Base-by-base conservation (phyloP, 2,888 invertebrate genomes). In the Chloroclystis v-ata region DNA sequence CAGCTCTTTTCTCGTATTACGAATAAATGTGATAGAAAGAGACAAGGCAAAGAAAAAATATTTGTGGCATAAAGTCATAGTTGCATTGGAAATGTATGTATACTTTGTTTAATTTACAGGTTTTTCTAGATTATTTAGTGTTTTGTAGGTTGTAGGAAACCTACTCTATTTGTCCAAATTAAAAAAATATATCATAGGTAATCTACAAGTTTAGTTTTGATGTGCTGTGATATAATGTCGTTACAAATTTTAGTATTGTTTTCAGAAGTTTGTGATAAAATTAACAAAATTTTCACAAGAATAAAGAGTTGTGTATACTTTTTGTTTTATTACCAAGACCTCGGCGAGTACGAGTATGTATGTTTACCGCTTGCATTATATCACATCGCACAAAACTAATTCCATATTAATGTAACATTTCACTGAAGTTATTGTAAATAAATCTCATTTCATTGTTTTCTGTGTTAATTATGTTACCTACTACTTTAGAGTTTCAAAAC, bases 221-320 rank as follows among this genome's bases (percentile, higher is more conserved):
- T 43, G 48, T 44, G 43, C 40, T 49, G 48, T 49, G 43, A 40
- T 49, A 32, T n/a, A 32, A 32, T 13, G 9, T 9, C 13, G 30
- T 9, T 14, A 7, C 12, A 1, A 7, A 29, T 10, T 7, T 28
- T 28, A 8, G 12, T 13, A 7, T 29, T 14, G 30, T 30, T 30
- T 13, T 13, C 9, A n/a, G 5, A 14, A 32, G 14, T 32, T 32
- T 32, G 14, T 8, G 1, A 9, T 4, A 9, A 30, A 13, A 7
- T 13, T 2, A 30, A 8, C 0, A 4, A 9, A 14, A 5, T 32
- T 12, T 9, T 32, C 0, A 13, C 4, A 12, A 28, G 5, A 65
- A 70, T 73, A 73, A 75, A 45, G 39, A 45, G 29, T 61, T 50
- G 43, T 47, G 41, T 54, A 40, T 37, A 54, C 44, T 45, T 33